Percentiles rank a stretch among this genome's conserved stretches.
Evolutionary conservation across 2,888 invertebrate species (phyloP).

Genomic region (Melipona beecheii): DNA sequence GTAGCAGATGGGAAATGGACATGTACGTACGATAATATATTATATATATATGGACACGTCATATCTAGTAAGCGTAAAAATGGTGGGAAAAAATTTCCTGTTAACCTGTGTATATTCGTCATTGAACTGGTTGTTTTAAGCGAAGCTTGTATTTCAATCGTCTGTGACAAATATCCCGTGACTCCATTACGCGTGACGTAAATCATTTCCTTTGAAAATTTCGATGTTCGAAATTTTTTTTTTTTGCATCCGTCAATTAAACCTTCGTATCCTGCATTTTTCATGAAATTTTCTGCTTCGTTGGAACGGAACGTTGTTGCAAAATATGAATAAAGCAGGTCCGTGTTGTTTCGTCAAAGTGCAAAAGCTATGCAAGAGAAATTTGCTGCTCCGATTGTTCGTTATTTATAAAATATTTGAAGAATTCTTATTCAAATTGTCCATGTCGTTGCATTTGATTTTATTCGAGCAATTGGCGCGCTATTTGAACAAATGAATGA

Average conservation of each 20-base stretch:
- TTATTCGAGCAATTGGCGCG: too few species aligned
- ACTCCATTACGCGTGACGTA: background rate
- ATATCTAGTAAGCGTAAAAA: conserved; percentile 7
- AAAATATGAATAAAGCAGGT: background rate
- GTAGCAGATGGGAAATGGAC: background rate
- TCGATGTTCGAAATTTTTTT: background rate
- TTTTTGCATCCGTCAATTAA: background rate
- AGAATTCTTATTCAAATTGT: background rate
- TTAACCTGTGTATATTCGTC: background rate
- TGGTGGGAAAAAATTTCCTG: background rate
- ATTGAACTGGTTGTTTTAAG: conserved; percentile 6
- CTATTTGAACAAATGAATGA: too few species aligned
- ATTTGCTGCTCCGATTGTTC: background rate
- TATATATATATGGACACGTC: too few species aligned
- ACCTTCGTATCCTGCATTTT: background rate
- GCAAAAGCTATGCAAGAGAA: background rate
- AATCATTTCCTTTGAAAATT: background rate
- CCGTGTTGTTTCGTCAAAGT: background rate
- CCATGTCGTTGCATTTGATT: too few species aligned
- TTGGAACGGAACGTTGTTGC: background rate
- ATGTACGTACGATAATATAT: background rate
- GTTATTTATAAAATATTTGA: background rate
- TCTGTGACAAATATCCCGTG: background rate
- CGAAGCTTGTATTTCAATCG: background rate
- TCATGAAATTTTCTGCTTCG: background rate